Base-by-base conservation (phyloP, 2,113 vertebrate genomes). In the Aphyosemion australe region DNA sequence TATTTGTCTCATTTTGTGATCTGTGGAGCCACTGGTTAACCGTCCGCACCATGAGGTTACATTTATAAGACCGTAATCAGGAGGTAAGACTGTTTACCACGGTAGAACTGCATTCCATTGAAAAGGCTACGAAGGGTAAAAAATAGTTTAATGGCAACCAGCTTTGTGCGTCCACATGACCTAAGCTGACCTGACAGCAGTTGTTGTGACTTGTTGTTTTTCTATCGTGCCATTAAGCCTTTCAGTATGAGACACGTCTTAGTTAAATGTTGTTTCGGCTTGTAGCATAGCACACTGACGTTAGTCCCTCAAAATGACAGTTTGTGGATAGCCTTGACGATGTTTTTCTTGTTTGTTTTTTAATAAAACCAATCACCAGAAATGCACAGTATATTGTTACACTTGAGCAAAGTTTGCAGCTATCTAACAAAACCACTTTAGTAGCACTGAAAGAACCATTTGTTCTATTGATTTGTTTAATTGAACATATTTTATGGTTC, bases 141-240 rank as follows among this genome's bases (percentile, higher is more conserved):
- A 19, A 34, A 19, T 12, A 49, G 39, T 41, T 34, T 32, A 42
- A 60, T 37, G 8, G 34, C 52, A 51, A 45, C 48, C 18, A 55
- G 53, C 43, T 66, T 45, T 52, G 51, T 56, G 60, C 0, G 6
- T 70, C 41, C 52, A 42, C 53, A 11, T 62, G 46, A 32, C 56
- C 2, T 76, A 21, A 0, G 21, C 68, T 62, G 21, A 14, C 41
- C 41, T 60, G 39, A 57, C 50, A 67, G 20, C 18, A 61, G 49
- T 42, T 14, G 42, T 63, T 64, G 42, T 69, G 13, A 76, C 8
- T 39, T 58, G 12, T 55, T 11, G 55, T 69, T 52, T 53, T 37
- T 69, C 59, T 42, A 6, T 55, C 31, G 63, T 76, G 78, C 76
- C 76, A 57, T 76, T 64, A 54, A 71, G 79, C 81, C 80, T 87